Evolutionary conservation across 2,113 vertebrate genomes (phyloP), one percentile per base, ranked within the genome.

Genomic region (Podiceps cristatus): DNA sequence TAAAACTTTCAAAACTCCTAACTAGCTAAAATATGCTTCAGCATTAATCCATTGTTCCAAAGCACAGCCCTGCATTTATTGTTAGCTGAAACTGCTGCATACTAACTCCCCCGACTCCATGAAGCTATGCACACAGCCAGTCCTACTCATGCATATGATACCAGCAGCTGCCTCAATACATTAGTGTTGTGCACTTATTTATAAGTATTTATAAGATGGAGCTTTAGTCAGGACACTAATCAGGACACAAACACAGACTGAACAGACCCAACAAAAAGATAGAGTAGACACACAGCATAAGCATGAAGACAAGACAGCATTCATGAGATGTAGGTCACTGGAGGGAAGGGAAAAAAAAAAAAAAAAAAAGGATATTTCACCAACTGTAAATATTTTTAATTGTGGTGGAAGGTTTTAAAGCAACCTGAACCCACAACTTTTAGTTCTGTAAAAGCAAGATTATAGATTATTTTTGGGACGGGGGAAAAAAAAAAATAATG

Each of bases 301-400:
- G 72, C 88, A 62, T 0, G 0, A 60, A 50, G 53, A 92, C 92
- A 97, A 82, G 75, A 77, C 72, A 78, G 81, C 90, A 91, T 97
- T 97, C 87, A 94, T 55, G 44, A 71, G 87, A 97, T 96, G 87
- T 96, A 94, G 96, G 96, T 96, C 97, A 94, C 27, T 27, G 44
- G 85, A 10, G 35, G 5, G 12, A 13, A 27, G 40, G 18, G 42
- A 9, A 37, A 37, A 37, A 37, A 37, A 37, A 37, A 37, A 37
- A 37, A 37, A 37, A 37, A 37, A 37, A 37, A 66, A 55, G 50
- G 27, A 49, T 85, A 79, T 37, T n/a, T 35, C 66, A 79, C 44
- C 74, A 83, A 59, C 71, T 68, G 24, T 67, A 86, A 87, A 37
- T 33, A 67, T 40, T 72, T 85, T 14, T 52, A 55, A 80, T 15